Percentiles rank a stretch among this genome's conserved stretches.
Conservation (phyloP, 1,140 invertebrate genomes). For the Diabrotica virgifera region DNA sequence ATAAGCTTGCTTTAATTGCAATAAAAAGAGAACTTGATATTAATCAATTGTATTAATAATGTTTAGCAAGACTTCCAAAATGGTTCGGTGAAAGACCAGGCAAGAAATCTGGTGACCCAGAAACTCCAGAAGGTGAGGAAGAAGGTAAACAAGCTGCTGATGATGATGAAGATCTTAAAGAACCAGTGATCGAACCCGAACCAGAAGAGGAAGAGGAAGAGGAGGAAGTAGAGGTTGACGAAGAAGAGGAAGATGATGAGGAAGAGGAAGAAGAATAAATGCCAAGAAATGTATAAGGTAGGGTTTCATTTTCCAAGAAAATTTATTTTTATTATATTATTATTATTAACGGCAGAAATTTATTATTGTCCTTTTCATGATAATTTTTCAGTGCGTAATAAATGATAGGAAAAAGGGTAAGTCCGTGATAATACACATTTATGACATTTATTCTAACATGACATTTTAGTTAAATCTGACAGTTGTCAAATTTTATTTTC, state of each 20-base stretch:
- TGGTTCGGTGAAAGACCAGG: slow-evolving; percentile 92
- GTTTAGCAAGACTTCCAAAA: slow-evolving; percentile 82
- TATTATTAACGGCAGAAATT: too few species aligned
- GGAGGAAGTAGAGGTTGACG: slow-evolving; percentile 63
- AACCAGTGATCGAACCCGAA: slow-evolving; percentile 61
- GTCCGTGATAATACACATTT: too few species aligned
- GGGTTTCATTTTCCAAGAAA: neutral
- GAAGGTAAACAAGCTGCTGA: slow-evolving; percentile 72
- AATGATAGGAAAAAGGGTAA: too few species aligned
- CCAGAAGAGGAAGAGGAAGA: slow-evolving; percentile 73
- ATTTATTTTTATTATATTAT: neutral
- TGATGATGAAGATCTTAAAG: slow-evolving; percentile 68
- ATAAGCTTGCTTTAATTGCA: too few species aligned
- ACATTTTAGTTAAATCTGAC: too few species aligned
- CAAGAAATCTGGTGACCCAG: slow-evolving; percentile 83
- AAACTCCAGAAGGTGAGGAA: slow-evolving; percentile 85
- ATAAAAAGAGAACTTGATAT: too few species aligned
- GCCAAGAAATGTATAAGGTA: slow-evolving; percentile 5
- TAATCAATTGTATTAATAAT: too few species aligned
- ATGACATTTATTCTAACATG: too few species aligned
- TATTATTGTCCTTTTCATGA: too few species aligned
- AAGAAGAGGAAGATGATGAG: slow-evolving; percentile 63
- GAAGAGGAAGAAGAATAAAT: slow-evolving; percentile 68
- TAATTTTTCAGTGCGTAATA: too few species aligned
- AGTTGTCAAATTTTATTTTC: too few species aligned